Conservation (phyloP, 2,113 vertebrate genomes). For the Elgaria multicarinata region DNA sequence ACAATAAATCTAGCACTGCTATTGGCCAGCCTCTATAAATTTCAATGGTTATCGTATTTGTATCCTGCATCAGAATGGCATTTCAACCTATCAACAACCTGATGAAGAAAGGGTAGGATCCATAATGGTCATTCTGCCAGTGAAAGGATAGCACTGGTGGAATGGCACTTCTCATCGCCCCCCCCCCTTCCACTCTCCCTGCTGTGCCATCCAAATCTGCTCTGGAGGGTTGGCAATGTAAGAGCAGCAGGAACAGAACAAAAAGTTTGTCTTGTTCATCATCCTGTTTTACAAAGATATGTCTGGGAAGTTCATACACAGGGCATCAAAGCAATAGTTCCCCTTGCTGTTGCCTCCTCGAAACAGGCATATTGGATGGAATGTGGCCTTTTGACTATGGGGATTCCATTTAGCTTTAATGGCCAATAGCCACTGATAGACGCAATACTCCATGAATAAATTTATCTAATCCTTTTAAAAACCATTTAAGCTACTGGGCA, state of each 20-base stretch:
- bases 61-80: background rate
- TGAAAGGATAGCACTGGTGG: too few species aligned
- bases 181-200: too few species aligned
- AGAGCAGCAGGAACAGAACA: background rate
- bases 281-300: background rate
- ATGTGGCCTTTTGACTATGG: too few species aligned
- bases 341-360: background rate
- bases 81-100: background rate
- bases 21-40: background rate
- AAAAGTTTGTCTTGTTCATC: background rate
- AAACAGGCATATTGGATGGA: background rate
- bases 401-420: too few species aligned
- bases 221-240: too few species aligned
- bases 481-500: background rate
- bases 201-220: too few species aligned
- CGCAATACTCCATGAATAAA: background rate
- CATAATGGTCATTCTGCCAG: too few species aligned
- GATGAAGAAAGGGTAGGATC: too few species aligned
- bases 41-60: background rate
- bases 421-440: too few species aligned
- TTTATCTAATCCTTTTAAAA: background rate
- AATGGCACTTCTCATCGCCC: too few species aligned
- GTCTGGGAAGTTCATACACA: background rate
- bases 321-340: background rate
- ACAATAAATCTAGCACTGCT: background rate